These are phyloP conservation scores for Cephalopholis sonnerati DNA, from an alignment of 2,113 vertebrate species.

Conservation along the genomic window DNA sequence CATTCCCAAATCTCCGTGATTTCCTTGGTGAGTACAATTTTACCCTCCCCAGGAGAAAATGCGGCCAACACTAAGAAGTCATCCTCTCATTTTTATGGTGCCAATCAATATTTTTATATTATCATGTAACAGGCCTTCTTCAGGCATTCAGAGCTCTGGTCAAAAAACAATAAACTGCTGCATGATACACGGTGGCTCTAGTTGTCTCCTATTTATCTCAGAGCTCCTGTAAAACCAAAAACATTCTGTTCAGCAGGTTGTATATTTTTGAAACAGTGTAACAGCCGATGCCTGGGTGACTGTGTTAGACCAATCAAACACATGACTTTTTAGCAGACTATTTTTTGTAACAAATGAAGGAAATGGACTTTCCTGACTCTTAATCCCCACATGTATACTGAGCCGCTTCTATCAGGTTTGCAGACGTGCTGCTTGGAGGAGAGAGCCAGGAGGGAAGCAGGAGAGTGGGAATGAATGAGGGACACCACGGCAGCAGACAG, in stretches of 20 bases:
- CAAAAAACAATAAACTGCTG: conserved; percentile 20
- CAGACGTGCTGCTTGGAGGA: conserved; percentile 44
- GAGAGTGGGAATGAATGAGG: conserved; percentile 46
- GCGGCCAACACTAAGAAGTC: neutral
- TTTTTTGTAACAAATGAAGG: conserved; percentile 59
- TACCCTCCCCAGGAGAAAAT: neutral
- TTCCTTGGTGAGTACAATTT: neutral
- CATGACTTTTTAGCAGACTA: conserved; percentile 32
- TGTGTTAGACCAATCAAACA: conserved; percentile 36
- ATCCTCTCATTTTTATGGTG: neutral
- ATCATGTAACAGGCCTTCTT: neutral
- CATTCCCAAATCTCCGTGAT: neutral
- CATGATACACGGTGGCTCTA: neutral
- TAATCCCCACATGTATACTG: conserved; percentile 50
- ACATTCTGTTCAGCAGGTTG: neutral
- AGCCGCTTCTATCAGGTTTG: conserved; percentile 42
- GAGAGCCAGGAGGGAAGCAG: conserved; percentile 32
- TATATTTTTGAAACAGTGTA: conserved; percentile 15
- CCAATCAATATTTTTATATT: neutral
- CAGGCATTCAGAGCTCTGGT: neutral
- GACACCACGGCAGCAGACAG: conserved; percentile 39
- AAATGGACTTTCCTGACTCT: conserved; percentile 65
- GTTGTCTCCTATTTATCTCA: conserved; percentile 8
- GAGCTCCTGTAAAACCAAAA: conserved; percentile 24
- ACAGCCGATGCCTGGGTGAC: conserved; percentile 20